Evolutionary conservation across 2,797 vertebrate species (phyloP).

Genomic region (Apogon hyalosoma): DNA sequence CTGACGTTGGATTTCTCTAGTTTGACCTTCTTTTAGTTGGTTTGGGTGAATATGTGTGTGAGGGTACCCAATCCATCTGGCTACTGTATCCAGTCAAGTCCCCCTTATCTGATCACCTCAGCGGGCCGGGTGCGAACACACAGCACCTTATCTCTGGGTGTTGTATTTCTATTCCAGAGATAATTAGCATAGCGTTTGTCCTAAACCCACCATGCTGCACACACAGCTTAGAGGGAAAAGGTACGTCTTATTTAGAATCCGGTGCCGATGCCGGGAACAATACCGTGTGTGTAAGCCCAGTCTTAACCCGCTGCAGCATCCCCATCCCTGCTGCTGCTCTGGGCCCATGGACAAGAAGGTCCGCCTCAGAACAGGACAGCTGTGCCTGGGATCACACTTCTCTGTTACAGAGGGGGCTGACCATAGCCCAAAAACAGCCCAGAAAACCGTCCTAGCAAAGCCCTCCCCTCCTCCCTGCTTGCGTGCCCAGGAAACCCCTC

Average conservation of each 20-base stretch:
- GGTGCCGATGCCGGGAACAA: constrained; percentile 54
- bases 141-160: constrained; percentile 73
- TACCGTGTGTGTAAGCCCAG: constrained; percentile 62
- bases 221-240: constrained; percentile 47
- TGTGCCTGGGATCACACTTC: constrained; percentile 72
- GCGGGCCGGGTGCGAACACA: constrained; percentile 74
- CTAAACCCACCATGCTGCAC: constrained; percentile 59
- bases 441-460: constrained; percentile 35
- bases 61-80: constrained; percentile 66
- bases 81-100: constrained; percentile 68
- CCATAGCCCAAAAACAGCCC: constrained; percentile 49
- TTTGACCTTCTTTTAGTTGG: constrained; percentile 37
- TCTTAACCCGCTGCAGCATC: constrained; percentile 40
- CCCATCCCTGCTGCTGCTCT: constrained; percentile 37
- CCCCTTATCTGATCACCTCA: constrained; percentile 76
- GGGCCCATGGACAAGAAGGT: constrained; percentile 65
- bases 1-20: constrained; percentile 4
- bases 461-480: constrained; percentile 50
- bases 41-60: constrained; percentile 29
- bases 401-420: constrained; percentile 76
- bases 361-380: constrained; percentile 69
- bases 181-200: constrained; percentile 80
- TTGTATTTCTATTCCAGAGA: constrained; percentile 74
- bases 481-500: constrained; percentile 77
- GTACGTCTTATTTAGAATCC: constrained; percentile 67